Conservation (phyloP, 2,888 invertebrate genomes). For the Drosophila birchii region DNA sequence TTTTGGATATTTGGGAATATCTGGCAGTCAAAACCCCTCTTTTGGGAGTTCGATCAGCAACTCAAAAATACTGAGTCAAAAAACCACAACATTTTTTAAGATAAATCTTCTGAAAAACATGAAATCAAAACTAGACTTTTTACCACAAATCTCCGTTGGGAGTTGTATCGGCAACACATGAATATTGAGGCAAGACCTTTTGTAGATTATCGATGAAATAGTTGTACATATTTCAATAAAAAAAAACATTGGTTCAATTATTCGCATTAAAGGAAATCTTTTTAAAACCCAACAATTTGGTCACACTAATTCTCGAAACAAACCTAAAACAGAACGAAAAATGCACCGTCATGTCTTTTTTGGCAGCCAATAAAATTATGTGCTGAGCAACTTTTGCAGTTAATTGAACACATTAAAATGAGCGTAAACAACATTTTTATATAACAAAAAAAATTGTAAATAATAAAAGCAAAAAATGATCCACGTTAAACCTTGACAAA, state of each 20-base stretch:
- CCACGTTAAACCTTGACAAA: conserved; percentile 6
- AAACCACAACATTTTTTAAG: too few species aligned
- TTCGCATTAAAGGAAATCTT: background rate
- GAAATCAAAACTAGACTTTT: background rate
- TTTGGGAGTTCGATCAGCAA: too few species aligned
- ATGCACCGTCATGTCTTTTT: conserved; percentile 24
- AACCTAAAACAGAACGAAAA: conserved; percentile 13
- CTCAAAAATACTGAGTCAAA: background rate
- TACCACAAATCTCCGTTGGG: too few species aligned
- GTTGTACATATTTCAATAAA: background rate
- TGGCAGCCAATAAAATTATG: conserved; percentile 19
- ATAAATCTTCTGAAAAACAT: too few species aligned
- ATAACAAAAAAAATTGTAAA: background rate
- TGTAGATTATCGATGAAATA: too few species aligned
- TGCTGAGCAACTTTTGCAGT: conserved; percentile 10
- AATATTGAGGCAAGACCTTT: too few species aligned
- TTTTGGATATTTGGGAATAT: too few species aligned
- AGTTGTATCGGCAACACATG: too few species aligned
- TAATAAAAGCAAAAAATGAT: background rate
- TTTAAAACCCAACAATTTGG: conserved; percentile 2
- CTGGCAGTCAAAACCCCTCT: too few species aligned
- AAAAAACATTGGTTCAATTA: too few species aligned
- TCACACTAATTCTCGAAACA: conserved; percentile 3
- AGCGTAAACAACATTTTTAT: conserved; percentile 2
- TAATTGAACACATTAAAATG: conserved; percentile 27